Evolutionary conservation across 2,888 invertebrate genomes (phyloP).

Genomic region (Acanthococcus lagerstroemiae): DNA sequence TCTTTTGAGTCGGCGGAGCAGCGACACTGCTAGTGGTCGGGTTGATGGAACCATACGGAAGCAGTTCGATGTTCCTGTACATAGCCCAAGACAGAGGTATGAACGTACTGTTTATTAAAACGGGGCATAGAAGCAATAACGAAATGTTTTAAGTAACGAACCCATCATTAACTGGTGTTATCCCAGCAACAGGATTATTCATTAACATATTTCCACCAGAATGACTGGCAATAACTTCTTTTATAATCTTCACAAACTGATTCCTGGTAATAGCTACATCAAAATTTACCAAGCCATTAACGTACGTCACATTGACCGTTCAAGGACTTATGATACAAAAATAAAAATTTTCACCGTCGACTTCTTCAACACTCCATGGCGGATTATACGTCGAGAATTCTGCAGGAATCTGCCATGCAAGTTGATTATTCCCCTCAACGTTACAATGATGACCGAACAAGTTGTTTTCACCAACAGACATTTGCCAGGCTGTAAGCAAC

Average conservation of each 20-base stretch:
- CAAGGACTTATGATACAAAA: too few relatives aligned
- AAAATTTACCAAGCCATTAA: too few relatives aligned
- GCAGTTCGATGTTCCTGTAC: too few relatives aligned
- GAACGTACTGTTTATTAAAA: too few relatives aligned
- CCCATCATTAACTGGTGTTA: too few relatives aligned
- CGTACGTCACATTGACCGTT: too few relatives aligned
- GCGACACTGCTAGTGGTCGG: background rate
- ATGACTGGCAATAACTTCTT: background rate
- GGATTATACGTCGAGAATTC: conserved; percentile 43
- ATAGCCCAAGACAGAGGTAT: too few relatives aligned
- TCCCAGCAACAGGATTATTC: background rate
- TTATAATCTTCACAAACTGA: background rate
- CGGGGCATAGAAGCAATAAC: too few relatives aligned
- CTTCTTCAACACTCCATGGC: too few relatives aligned
- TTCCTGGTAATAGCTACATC: background rate
- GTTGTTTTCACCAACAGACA: conserved; percentile 51
- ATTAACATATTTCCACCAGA: background rate
- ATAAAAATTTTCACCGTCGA: too few relatives aligned
- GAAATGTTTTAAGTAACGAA: too few relatives aligned
- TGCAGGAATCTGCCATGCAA: conserved; percentile 53
- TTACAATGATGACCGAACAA: conserved; percentile 59
- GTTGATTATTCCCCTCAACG: conserved; percentile 51
- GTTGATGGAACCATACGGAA: background rate
- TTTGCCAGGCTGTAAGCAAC: conserved; percentile 51
- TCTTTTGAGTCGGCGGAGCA: background rate